Conservation (phyloP, 2,797 vertebrate species). For the Arnoldichthys spilopterus region DNA sequence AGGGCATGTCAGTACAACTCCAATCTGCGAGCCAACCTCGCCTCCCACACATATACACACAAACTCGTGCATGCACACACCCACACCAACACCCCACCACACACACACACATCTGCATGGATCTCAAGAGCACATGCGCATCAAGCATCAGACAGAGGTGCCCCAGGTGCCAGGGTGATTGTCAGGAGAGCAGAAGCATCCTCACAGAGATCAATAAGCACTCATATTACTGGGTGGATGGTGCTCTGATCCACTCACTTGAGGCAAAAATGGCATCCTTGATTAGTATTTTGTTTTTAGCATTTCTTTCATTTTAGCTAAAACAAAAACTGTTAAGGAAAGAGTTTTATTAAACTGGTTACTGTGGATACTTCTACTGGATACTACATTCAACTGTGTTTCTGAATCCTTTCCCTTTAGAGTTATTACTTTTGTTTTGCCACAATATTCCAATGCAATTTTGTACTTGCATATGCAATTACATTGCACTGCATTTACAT, state of each 20-base stretch:
- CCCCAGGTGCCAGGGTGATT: conserved; percentile 56
- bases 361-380: not conserved
- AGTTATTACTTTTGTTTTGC: not conserved
- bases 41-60: conserved; percentile 30
- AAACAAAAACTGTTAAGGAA: not conserved
- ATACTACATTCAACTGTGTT: not conserved
- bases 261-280: conserved; percentile 25
- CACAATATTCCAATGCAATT: not conserved
- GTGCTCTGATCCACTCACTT: conserved; percentile 27
- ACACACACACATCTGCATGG: conserved; percentile 36
- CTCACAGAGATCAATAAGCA: conserved; percentile 53
- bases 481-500: no score
- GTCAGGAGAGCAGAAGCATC: conserved; percentile 37
- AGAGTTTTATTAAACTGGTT: not conserved
- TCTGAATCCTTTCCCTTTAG: not conserved
- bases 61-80: conserved; percentile 24
- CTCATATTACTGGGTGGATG: conserved; percentile 43
- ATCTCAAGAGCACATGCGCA: conserved; percentile 35
- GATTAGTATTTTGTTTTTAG: conserved; percentile 28
- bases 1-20: conserved; percentile 52
- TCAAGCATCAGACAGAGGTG: conserved; percentile 46
- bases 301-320: conserved; percentile 4
- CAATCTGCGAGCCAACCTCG: conserved; percentile 26
- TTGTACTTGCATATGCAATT: not conserved
- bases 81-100: conserved; percentile 25